Evolutionary conservation across 2,888 invertebrate genomes (phyloP).

Genomic region (Nyleta sp.): DNA sequence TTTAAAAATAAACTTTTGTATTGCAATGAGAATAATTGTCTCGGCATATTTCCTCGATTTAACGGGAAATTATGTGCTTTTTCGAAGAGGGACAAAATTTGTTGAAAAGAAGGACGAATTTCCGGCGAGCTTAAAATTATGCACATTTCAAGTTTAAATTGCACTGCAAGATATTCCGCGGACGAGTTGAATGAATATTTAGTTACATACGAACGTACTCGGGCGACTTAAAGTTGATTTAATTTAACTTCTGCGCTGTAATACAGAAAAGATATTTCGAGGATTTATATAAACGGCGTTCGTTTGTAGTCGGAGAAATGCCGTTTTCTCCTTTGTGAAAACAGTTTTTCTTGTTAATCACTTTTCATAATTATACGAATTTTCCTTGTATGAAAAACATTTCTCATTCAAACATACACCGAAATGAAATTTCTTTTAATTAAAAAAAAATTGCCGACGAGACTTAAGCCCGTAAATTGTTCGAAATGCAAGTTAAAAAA

Average conservation of each 20-base stretch:
- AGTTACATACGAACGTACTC: constrained; percentile 61
- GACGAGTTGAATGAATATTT: constrained; percentile 62
- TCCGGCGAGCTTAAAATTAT: constrained; percentile 50
- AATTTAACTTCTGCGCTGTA: constrained; percentile 60
- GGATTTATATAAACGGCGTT: constrained; percentile 50
- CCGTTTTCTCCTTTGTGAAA: constrained; percentile 16
- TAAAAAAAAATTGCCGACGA: too few relatives aligned
- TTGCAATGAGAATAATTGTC: too few relatives aligned
- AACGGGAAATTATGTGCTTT: not conserved
- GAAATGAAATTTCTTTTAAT: not conserved
- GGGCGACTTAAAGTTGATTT: constrained; percentile 61
- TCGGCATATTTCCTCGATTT: not conserved
- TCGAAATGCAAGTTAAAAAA: too few relatives aligned
- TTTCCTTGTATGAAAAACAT: not conserved
- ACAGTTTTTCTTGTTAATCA: constrained; percentile 40
- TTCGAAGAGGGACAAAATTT: constrained; percentile 32
- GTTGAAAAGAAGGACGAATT: constrained; percentile 38
- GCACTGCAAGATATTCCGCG: constrained; percentile 58
- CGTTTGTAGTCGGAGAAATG: constrained; percentile 9
- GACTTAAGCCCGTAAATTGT: too few relatives aligned
- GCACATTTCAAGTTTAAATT: constrained; percentile 61
- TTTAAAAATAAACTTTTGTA: too few relatives aligned
- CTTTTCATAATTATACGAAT: constrained; percentile 14
- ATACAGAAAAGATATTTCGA: constrained; percentile 60
- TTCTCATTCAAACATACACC: not conserved